phyloP scores from a whole-genome alignment of 1,140 invertebrate species.

The Atta colombica region DNA sequence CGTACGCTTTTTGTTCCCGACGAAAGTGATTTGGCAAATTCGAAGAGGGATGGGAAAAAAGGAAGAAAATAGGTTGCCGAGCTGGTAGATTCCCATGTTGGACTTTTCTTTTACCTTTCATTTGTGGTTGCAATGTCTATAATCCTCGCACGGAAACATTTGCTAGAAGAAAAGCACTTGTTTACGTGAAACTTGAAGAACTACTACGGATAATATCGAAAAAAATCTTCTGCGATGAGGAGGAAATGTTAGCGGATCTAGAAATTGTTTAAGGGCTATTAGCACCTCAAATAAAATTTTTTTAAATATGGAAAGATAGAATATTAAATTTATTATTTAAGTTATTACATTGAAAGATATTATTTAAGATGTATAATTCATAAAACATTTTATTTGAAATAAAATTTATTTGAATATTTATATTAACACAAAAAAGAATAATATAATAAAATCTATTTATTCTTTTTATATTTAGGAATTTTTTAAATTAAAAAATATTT shows the following conservation, averaged over 20 bases:
- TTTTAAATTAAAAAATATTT: no score
- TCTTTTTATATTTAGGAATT: no score
- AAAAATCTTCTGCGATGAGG: not conserved
- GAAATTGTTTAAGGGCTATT: no score
- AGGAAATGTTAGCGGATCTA: not conserved
- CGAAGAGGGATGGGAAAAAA: not conserved
- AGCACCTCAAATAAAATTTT: no score
- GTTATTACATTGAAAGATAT: no score
- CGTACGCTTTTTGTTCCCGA: constrained; percentile 2
- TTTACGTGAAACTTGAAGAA: constrained; percentile 33
- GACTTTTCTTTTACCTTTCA: constrained; percentile 29
- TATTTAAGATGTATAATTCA: no score
- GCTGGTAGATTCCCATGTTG: constrained; percentile 42
- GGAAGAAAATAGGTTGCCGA: constrained; percentile 34
- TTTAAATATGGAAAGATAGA: no score
- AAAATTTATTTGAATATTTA: no score
- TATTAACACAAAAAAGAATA: no score
- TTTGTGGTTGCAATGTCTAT: not conserved
- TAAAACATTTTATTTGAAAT: no score
- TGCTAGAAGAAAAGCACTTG: constrained; percentile 42
- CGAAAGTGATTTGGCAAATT: constrained; percentile 22
- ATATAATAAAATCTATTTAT: no score
- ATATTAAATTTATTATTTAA: no score
- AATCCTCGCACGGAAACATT: constrained; percentile 9
- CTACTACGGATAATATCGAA: constrained; percentile 34